A percentile compares a stretch with the other conserved stretches of the same genome.
Evolutionary conservation across 2,113 vertebrate genomes (phyloP).

Genomic region (Gymnocephalus cernua): DNA sequence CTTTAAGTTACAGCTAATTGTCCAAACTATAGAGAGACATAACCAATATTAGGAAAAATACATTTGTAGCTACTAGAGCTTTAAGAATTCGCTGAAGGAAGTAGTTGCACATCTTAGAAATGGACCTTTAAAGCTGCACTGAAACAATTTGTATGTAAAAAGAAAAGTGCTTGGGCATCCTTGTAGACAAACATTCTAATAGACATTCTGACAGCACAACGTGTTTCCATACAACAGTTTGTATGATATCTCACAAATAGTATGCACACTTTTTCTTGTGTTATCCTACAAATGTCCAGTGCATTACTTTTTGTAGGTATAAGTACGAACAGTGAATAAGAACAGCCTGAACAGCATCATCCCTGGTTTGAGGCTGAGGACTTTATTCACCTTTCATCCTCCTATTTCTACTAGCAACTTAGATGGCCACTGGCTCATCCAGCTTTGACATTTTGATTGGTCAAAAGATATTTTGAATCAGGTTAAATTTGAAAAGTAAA

Average conservation of each 20-base stretch:
- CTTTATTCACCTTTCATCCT: not conserved
- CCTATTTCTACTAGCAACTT: not conserved
- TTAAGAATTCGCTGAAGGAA: not conserved
- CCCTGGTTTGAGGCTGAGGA: not conserved
- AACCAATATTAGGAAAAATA: conserved; percentile 9
- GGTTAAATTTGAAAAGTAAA: not conserved
- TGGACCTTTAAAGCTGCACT: conserved; percentile 8
- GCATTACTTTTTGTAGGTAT: too few relatives aligned
- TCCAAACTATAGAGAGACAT: conserved; percentile 13
- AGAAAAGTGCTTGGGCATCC: not conserved
- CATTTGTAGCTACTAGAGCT: conserved; percentile 1
- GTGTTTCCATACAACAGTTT: too few relatives aligned
- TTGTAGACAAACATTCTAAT: not conserved
- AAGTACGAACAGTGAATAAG: too few relatives aligned
- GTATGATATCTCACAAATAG: too few relatives aligned
- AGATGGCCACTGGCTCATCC: not conserved
- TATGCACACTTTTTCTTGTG: too few relatives aligned
- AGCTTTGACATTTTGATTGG: not conserved
- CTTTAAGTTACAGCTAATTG: conserved; percentile 11
- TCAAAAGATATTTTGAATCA: not conserved
- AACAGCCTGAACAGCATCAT: too few relatives aligned
- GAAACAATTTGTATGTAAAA: not conserved
- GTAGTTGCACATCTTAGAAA: conserved; percentile 8
- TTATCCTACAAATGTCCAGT: too few relatives aligned
- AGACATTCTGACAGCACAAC: not conserved